Evolutionary conservation across 2,888 invertebrate species (phyloP), one percentile per base, ranked within the genome.

Genomic region (Pandemis cinnamomeana): DNA sequence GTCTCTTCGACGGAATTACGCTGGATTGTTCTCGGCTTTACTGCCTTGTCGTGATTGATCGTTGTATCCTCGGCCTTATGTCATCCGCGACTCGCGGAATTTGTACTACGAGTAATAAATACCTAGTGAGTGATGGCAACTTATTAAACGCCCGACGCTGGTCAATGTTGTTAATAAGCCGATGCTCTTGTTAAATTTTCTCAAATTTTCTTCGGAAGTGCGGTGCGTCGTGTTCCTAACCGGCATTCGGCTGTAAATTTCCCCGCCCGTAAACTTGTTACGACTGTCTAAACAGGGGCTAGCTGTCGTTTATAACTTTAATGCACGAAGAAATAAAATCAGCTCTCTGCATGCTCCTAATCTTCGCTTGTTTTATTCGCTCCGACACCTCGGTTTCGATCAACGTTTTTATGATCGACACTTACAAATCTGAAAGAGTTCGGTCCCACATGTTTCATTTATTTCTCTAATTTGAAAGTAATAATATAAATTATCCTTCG

Each of bases 21-120:
- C 93, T 89, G 93, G 92, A 93, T 94, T 94, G 93, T 94, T 94
- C 93, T 93, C 92, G 86, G 86, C 85, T 94, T 94, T 94, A 94
- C 89, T 91, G 91, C 93, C 87, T 89, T 88, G 86, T 86, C 89
- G 84, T 94, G 93, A 93, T 94, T 93, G 93, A 93, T 94, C 91
- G 93, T 92, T 89, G 92, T 92, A 92, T 92, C 92, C 88, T 89
- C 91, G 82, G 88, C 90, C 93, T 92, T 92, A 92, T 93, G 93
- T 92, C 93, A 93, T 92, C 92, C 89, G 90, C 89, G 84, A 90
- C 90, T 90, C 91, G 88, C 82, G 87, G 92, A 91, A 91, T 91
- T 89, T 89, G 89, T 89, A 89, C 89, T 89, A 88, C 90, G 85
- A 84, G 89, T 89, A 89, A 90, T 92, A 92, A 91, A 92, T 89